phyloP scores from a whole-genome alignment of 2,113 vertebrate species.

The Gracilinanus agilis region DNA sequence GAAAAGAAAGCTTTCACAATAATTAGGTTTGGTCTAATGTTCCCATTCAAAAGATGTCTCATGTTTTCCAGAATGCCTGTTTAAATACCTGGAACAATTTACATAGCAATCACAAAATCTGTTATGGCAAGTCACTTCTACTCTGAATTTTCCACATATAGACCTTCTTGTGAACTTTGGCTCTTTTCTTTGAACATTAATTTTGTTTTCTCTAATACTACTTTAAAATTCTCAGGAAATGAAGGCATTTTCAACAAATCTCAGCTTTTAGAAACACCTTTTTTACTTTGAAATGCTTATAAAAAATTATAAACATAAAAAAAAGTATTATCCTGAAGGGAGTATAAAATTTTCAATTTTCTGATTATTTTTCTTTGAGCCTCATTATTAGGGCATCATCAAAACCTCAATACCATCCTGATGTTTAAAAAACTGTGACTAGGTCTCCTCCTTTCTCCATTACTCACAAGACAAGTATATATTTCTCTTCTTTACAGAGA shows the following conservation, averaged over 20 bases:
- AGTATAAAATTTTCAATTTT: background rate
- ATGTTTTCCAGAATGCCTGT: background rate
- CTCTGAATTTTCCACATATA: background rate
- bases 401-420: background rate
- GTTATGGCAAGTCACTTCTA: background rate
- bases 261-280: background rate
- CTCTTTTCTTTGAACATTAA: background rate
- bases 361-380: background rate
- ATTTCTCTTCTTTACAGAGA: background rate
- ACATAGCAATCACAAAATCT: background rate
- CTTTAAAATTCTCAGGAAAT: background rate
- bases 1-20: background rate
- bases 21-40: background rate
- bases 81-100: background rate
- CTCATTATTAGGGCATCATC: background rate
- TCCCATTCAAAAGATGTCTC: background rate
- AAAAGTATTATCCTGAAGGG: background rate
- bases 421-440: background rate
- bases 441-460: background rate
- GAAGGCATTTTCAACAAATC: background rate
- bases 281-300: background rate
- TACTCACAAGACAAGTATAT: background rate
- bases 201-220: background rate
- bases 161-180: background rate
- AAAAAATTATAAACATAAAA: background rate